Conservation (phyloP, 2,797 vertebrate species). For the Buceros bicornis region DNA sequence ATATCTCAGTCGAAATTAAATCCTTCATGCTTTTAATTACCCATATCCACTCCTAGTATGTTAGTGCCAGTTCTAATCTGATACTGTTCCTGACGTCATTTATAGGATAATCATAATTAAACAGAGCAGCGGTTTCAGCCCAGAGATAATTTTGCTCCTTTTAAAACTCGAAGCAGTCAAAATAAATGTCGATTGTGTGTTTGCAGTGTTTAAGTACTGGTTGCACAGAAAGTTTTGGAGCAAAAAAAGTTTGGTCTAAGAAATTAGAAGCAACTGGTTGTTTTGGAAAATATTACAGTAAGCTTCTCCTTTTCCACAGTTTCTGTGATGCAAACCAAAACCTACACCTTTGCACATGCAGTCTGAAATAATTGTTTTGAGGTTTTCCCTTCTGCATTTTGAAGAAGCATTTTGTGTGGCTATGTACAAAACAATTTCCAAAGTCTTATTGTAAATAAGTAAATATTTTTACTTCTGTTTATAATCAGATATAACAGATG, state of each 20-base stretch:
- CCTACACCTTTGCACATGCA: neutral
- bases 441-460: neutral
- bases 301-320: rapidly evolving
- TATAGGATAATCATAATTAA: slow-evolving; percentile 13
- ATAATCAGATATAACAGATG: neutral
- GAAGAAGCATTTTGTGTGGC: neutral
- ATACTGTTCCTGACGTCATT: neutral
- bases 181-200: neutral
- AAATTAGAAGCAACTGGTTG: neutral
- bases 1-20: neutral
- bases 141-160: neutral
- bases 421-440: neutral
- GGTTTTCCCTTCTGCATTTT: neutral
- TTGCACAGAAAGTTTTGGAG: neutral
- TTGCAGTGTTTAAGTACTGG: neutral
- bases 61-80: neutral
- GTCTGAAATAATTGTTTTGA: neutral
- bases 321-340: neutral
- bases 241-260: neutral
- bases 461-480: neutral
- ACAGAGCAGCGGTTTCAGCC: neutral
- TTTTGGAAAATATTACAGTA: neutral
- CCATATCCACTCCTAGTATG: neutral
- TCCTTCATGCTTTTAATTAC: slow-evolving; percentile 6
- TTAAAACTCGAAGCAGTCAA: neutral